phyloP scores from a whole-genome alignment of 2,888 invertebrate genomes.

The Therioaphis trifolii region DNA sequence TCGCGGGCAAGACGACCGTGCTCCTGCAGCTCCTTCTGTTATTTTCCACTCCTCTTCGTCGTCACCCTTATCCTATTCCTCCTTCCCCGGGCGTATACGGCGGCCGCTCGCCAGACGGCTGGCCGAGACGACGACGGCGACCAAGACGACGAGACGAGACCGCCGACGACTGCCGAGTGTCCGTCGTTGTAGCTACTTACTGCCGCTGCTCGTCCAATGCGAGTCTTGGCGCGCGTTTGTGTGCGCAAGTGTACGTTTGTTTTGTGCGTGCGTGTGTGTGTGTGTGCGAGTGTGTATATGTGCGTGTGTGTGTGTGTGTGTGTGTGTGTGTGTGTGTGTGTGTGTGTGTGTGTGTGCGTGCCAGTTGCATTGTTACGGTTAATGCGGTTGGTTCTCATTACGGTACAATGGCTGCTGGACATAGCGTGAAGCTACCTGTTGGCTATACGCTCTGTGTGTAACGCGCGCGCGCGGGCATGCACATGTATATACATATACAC shows the following conservation, averaged over 20 bases:
- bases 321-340: background rate
- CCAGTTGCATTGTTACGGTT: constrained; percentile 56
- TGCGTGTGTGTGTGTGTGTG: background rate
- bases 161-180: constrained; percentile 6
- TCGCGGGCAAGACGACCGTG: constrained; percentile 40
- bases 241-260: too few relatives aligned
- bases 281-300: background rate
- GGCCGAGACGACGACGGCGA: background rate
- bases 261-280: background rate
- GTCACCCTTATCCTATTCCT: too few relatives aligned
- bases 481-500: background rate
- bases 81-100: too few relatives aligned
- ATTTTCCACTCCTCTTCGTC: too few relatives aligned
- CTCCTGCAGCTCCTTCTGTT: background rate
- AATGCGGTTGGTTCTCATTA: constrained; percentile 61
- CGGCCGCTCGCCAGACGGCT: too few relatives aligned
- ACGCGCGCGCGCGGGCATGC: background rate
- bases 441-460: background rate
- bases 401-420: constrained; percentile 60
- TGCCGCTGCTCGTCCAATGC: background rate
- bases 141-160: background rate
- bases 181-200: background rate
- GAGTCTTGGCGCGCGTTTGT: background rate
- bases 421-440: constrained; percentile 53
- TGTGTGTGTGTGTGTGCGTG: background rate